These are phyloP conservation scores for Sprattus sprattus DNA, from an alignment of 2,113 vertebrate species.

Conservation along the genomic window DNA sequence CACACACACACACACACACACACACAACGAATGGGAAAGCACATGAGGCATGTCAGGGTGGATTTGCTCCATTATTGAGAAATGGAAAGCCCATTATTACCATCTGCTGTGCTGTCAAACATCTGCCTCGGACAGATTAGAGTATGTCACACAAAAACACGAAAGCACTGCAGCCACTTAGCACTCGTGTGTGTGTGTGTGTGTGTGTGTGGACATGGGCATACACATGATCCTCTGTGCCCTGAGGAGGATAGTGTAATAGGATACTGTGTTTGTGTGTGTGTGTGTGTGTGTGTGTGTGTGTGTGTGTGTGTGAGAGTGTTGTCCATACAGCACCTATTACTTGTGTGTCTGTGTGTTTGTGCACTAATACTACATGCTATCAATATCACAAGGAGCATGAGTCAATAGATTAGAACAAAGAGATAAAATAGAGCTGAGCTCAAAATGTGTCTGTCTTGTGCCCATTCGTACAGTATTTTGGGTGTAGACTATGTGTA, in stretches of 20 bases:
- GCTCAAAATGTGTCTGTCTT: background rate
- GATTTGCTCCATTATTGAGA: background rate
- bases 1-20: too few relatives aligned
- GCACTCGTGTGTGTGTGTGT: background rate
- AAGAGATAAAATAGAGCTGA: too few relatives aligned
- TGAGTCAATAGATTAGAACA: background rate
- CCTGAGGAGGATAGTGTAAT: background rate
- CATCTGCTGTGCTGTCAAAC: slow-evolving; percentile 14
- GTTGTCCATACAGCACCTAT: too few relatives aligned
- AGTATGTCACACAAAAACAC: background rate
- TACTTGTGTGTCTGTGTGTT: background rate
- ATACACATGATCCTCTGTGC: background rate
- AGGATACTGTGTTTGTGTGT: background rate
- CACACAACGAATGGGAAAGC: background rate
- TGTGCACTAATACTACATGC: too few relatives aligned
- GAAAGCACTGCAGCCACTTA: background rate
- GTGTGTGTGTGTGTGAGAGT: too few relatives aligned
- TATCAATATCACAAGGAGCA: background rate
- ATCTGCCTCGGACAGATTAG: slow-evolving; percentile 11
- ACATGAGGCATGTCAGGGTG: background rate
- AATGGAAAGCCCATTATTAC: slow-evolving; percentile 7
- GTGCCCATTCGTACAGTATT: background rate
- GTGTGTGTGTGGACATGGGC: background rate
- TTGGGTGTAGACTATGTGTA: background rate
- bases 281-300: too few relatives aligned